A percentile compares a stretch with the other conserved stretches of the same genome.
Evolutionary conservation across 2,888 invertebrate species (phyloP).

Genomic region (Globia sparganii): DNA sequence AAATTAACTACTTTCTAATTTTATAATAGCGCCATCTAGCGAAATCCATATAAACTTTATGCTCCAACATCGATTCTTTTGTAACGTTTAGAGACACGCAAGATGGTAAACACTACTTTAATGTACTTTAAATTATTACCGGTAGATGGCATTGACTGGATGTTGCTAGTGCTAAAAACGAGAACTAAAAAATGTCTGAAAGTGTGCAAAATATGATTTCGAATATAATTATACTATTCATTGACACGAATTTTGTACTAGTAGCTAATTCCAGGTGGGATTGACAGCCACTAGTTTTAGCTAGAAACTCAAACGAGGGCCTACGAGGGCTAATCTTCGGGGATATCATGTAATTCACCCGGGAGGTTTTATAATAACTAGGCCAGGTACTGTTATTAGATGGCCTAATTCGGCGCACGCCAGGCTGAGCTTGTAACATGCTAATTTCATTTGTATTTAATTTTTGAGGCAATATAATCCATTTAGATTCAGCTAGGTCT

Average conservation of each 20-base stretch:
- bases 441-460: slow-evolving; percentile 30
- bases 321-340: slow-evolving; percentile 5
- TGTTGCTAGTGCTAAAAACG: not conserved
- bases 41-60: not conserved
- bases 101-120: slow-evolving; percentile 17
- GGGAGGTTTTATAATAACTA: slow-evolving; percentile 40
- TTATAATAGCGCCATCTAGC: slow-evolving; percentile 61
- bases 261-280: not conserved
- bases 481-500: slow-evolving; percentile 5
- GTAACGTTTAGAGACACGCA: not conserved
- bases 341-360: slow-evolving; percentile 25
- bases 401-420: slow-evolving; percentile 28
- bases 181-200: too few relatives aligned
- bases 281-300: not conserved
- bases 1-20: not conserved
- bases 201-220: not conserved
- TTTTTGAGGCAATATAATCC: slow-evolving; percentile 29
- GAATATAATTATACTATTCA: not conserved
- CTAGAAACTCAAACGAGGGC: not conserved
- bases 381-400: slow-evolving; percentile 41
- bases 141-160: slow-evolving; percentile 45
- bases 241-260: not conserved
- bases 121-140: not conserved
- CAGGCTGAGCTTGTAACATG: slow-evolving; percentile 26
- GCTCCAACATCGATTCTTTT: slow-evolving; percentile 32